Evolutionary conservation across 2,797 vertebrate genomes (phyloP).

Genomic region (Pempheris klunzingeri): DNA sequence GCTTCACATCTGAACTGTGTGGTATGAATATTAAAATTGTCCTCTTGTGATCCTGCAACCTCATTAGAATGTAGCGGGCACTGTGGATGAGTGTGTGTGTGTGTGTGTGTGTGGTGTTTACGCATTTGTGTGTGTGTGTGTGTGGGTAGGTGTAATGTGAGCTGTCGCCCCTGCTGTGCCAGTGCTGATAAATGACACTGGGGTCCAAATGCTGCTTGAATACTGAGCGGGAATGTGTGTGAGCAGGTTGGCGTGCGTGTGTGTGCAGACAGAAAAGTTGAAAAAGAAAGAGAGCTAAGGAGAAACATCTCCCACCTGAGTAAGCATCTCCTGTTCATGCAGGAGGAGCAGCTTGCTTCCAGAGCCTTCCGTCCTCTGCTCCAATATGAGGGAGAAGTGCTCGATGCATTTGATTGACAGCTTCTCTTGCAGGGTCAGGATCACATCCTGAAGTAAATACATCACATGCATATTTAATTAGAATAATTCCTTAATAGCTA

Average conservation of each 20-base stretch:
- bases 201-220: slow-evolving; percentile 67
- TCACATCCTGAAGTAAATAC: slow-evolving; percentile 89
- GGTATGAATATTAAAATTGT: slow-evolving; percentile 74
- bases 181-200: slow-evolving; percentile 79
- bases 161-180: slow-evolving; percentile 71
- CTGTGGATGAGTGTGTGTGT: slow-evolving; percentile 19
- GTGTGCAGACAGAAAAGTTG: neutral
- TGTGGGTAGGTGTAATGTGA: slow-evolving; percentile 62
- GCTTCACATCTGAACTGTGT: slow-evolving; percentile 45
- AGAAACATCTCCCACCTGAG: slow-evolving; percentile 87
- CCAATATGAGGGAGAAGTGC: slow-evolving; percentile 97
- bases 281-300: slow-evolving; percentile 2
- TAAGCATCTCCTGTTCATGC: slow-evolving; percentile 97
- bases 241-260: neutral
- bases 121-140: slow-evolving; percentile 18
- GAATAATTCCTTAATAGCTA: neutral
- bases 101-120: slow-evolving; percentile 5
- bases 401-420: slow-evolving; percentile 98
- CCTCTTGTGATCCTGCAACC: slow-evolving; percentile 65
- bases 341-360: slow-evolving; percentile 93
- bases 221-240: slow-evolving; percentile 61
- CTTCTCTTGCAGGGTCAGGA: slow-evolving; percentile 98
- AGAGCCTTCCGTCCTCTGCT: slow-evolving; percentile 90
- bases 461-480: neutral
- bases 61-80: slow-evolving; percentile 74